Evolutionary conservation across 2,888 invertebrate genomes (phyloP), one percentile per base, ranked within the genome.

Genomic region (Sipunculus nudus): DNA sequence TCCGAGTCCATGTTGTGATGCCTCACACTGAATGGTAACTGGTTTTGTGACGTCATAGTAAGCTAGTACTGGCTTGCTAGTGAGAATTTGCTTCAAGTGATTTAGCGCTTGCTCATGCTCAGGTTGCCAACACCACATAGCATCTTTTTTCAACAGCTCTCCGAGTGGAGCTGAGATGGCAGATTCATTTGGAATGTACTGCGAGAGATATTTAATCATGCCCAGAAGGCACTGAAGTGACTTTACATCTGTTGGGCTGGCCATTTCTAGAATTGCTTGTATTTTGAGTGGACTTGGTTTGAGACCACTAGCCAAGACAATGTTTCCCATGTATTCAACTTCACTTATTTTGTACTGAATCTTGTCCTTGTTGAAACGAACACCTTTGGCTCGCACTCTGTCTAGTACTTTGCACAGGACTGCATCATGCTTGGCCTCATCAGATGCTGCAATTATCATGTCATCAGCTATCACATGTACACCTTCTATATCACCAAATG

Each of bases 161-260:
- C 68, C 28, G 5, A 71, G 50, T n/a, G 65, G 67, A 13, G 47
- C 60, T 13, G 66, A 63, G 2, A 62, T 58, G 3, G 50, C 52
- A 6, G 67, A 61, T 64, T 61, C 68, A n/a, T n/a, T n/a, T 3
- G 66, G 69, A 10, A 68, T 68, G 50, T 57, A 68, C 40, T 41
- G 19, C 21, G 52, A 39, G 21, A 70, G 48, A 50, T 58, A 71
- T 38, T 61, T 70, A 3, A 65, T 54, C 23, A 59, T 67, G 19
- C 67, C 64, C 13, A 70, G 35, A 4, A 59, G n/a, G 16, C 57
- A 35, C 54, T 60, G 57, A 29, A 64, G 19, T 23, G 29, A 50
- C 13, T 53, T 10, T n/a, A 29, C 50, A 23, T 65, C 48, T 29
- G 54, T 52, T 39, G 71, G 67, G 8, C 38, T 54, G 19, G 68